Evolutionary conservation across 2,113 vertebrate species (phyloP).

Genomic region (Gallinago paraguaiae): DNA sequence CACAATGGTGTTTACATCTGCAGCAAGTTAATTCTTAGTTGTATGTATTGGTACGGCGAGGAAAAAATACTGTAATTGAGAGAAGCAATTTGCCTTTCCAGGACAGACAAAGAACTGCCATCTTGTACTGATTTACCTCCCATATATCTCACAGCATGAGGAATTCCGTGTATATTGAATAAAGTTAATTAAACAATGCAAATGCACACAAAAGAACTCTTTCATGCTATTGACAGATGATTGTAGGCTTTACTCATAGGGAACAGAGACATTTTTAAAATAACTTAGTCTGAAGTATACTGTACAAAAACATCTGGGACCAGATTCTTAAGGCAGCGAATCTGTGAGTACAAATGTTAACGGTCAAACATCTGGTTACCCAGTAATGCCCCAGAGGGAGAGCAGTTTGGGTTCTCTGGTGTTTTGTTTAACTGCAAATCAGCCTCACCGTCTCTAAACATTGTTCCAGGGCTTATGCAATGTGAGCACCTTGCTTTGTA

Average conservation of each 20-base stretch:
- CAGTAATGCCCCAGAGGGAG: not conserved
- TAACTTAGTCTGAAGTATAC: not conserved
- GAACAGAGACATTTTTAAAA: not conserved
- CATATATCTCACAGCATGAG: constrained; percentile 32
- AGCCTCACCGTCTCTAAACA: not conserved
- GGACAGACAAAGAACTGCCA: constrained; percentile 50
- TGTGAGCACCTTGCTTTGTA: not conserved
- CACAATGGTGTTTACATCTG: constrained; percentile 34
- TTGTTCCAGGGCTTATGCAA: not conserved
- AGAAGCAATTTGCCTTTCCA: constrained; percentile 59
- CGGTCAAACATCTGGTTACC: not conserved
- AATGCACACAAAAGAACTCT: not conserved
- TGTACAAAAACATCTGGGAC: not conserved
- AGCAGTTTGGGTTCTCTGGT: not conserved
- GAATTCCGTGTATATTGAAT: not conserved
- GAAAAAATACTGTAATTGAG: constrained; percentile 27
- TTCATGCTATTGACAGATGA: not conserved
- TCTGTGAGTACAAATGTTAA: not conserved
- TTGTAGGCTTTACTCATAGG: not conserved
- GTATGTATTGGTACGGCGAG: not conserved
- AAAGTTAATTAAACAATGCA: constrained; percentile 70
- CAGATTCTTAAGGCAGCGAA: not conserved
- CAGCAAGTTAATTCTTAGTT: constrained; percentile 30
- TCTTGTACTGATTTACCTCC: constrained; percentile 58
- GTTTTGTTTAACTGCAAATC: not conserved